A percentile compares a stretch with the other conserved stretches of the same genome.
Conservation (phyloP, 2,888 invertebrate species). For the Philereme transversata region DNA sequence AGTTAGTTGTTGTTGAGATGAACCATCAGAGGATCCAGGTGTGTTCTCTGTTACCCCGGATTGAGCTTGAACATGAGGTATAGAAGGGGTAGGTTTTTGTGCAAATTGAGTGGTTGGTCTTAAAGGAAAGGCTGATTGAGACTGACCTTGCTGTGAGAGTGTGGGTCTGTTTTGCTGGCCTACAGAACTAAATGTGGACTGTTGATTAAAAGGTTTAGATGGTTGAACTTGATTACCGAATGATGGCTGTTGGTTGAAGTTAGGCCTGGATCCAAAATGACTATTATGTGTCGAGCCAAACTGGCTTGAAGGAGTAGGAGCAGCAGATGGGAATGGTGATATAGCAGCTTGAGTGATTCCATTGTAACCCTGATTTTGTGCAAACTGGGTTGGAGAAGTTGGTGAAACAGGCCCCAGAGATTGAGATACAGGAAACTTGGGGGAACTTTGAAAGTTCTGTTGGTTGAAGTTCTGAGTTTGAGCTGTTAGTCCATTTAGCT, state of each 20-base stretch:
- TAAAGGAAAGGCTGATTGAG: slow-evolving; percentile 19
- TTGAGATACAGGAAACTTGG: slow-evolving; percentile 39
- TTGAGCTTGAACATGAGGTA: slow-evolving; percentile 25
- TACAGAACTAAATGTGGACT: slow-evolving; percentile 18
- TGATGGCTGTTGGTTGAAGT: slow-evolving; percentile 25
- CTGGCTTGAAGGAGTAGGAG: slow-evolving; percentile 42
- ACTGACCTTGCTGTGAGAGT: slow-evolving; percentile 1
- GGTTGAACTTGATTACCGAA: slow-evolving; percentile 21
- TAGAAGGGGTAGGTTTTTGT: slow-evolving; percentile 26
- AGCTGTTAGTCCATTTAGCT: slow-evolving; percentile 45
- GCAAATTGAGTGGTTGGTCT: slow-evolving; percentile 21
- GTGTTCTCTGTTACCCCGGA: slow-evolving; percentile 17
- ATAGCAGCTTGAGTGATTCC: slow-evolving; percentile 61
- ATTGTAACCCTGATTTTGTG: slow-evolving; percentile 39
- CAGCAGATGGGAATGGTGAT: slow-evolving; percentile 55
- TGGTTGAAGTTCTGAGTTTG: slow-evolving; percentile 26
- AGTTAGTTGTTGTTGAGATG: slow-evolving; percentile 17
- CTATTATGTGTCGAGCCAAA: slow-evolving; percentile 29
- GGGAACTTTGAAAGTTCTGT: slow-evolving; percentile 33
- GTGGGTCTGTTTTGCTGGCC: slow-evolving; percentile 16
- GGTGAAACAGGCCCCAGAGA: slow-evolving; percentile 35
- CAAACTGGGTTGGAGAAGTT: slow-evolving; percentile 34
- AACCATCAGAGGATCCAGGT: slow-evolving; percentile 11
- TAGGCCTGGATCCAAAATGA: slow-evolving; percentile 38
- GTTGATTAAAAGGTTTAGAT: slow-evolving; percentile 31